These are phyloP conservation scores for Cantharis nigra DNA, from an alignment of 2,888 invertebrate genomes.

Conservation along the genomic window DNA sequence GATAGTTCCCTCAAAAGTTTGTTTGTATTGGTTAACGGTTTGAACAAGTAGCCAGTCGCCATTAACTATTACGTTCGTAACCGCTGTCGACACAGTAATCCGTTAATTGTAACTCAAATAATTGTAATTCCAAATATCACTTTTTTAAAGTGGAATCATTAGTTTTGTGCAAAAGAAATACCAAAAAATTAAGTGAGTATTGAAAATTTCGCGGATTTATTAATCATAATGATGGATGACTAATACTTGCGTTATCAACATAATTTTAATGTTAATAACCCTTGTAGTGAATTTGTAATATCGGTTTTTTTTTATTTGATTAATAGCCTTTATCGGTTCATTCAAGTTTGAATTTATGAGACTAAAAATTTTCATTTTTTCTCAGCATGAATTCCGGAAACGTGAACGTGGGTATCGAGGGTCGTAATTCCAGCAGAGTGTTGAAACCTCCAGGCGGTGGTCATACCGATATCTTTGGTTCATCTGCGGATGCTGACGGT, in stretches of 20 bases:
- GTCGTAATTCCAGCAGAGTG: slow-evolving; percentile 53
- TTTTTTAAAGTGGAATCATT: background rate
- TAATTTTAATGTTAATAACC: background rate
- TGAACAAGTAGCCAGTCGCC: background rate
- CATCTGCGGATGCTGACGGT: slow-evolving; percentile 5
- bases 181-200: background rate
- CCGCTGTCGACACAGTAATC: background rate
- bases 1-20: background rate
- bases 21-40: background rate
- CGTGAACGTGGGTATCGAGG: slow-evolving; percentile 41
- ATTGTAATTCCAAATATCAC: background rate
- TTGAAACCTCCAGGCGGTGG: slow-evolving; percentile 58
- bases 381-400: slow-evolving; percentile 43
- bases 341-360: background rate
- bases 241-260: background rate
- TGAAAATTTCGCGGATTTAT: background rate
- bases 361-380: background rate
- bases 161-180: background rate
- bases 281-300: background rate
- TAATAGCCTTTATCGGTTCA: background rate
- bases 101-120: background rate
- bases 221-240: background rate
- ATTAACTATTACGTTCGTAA: background rate
- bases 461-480: slow-evolving; percentile 53
- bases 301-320: background rate